These are phyloP conservation scores for Meteorus colon DNA, from an alignment of 2,888 invertebrate species.

Conservation along the genomic window DNA sequence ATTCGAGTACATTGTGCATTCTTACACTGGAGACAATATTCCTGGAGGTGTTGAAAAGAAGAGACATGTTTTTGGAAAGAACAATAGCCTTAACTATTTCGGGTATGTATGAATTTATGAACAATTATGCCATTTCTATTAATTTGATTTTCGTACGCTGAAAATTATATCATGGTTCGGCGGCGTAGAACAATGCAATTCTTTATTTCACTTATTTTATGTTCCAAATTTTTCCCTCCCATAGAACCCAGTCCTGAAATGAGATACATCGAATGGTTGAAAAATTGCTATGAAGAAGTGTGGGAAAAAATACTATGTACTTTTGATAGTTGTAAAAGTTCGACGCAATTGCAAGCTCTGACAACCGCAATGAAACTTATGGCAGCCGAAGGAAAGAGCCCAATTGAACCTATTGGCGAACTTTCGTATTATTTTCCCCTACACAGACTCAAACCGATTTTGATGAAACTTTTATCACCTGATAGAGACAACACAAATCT, in stretches of 20 bases:
- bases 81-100: slow-evolving; percentile 66
- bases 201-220: slow-evolving; percentile 4
- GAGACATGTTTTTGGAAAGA: slow-evolving; percentile 78
- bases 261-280: slow-evolving; percentile 81
- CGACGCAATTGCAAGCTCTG: slow-evolving; percentile 78
- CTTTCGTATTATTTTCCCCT: slow-evolving; percentile 79
- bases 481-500: slow-evolving; percentile 78
- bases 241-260: slow-evolving; percentile 72
- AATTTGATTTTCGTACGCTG: slow-evolving; percentile 25
- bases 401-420: slow-evolving; percentile 75
- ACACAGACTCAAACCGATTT: slow-evolving; percentile 79
- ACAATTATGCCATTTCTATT: background rate
- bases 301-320: slow-evolving; percentile 77
- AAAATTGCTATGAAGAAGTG: slow-evolving; percentile 81
- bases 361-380: slow-evolving; percentile 84
- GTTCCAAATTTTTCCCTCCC: slow-evolving; percentile 69
- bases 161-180: slow-evolving; percentile 6
- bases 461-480: slow-evolving; percentile 79
- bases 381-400: slow-evolving; percentile 82
- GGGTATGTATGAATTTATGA: slow-evolving; percentile 55
- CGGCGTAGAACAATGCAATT: background rate
- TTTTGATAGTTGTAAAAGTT: slow-evolving; percentile 75
- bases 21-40: slow-evolving; percentile 84
- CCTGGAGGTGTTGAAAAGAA: slow-evolving; percentile 79
- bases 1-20: slow-evolving; percentile 75